These are phyloP conservation scores for Eunapius fragilis DNA, from an alignment of 37 sponge, comb jelly and placozoan genomes.

Conservation along the genomic window DNA sequence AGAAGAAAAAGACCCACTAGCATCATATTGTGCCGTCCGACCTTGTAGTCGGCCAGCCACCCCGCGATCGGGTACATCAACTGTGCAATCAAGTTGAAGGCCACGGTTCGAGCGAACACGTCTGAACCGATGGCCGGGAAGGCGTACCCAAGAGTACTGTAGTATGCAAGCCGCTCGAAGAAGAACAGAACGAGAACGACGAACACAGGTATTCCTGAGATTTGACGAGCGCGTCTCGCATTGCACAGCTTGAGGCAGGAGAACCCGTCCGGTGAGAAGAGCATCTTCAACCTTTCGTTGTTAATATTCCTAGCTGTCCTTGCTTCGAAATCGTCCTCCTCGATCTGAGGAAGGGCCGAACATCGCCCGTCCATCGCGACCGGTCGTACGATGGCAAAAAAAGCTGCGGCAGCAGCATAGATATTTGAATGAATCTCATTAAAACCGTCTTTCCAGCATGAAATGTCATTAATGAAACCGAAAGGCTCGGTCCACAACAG, in stretches of 20 bases:
- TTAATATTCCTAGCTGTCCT: neutral
- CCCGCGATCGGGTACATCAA: conserved; percentile 14
- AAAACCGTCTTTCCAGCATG: no score
- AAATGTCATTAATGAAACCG: no score
- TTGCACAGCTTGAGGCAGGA: neutral
- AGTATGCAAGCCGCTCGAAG: conserved; percentile 12
- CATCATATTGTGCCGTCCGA: conserved; percentile 4
- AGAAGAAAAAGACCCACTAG: neutral
- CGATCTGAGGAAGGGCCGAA: neutral
- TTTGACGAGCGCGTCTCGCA: neutral
- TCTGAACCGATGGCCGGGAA: neutral
- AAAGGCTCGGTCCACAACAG: no score
- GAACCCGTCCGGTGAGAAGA: neutral
- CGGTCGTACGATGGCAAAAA: no score
- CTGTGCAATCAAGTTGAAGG: neutral
- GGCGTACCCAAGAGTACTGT: neutral
- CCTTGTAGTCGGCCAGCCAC: conserved; percentile 16
- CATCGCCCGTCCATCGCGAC: no score
- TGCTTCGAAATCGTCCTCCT: neutral
- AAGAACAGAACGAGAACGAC: conserved; percentile 6
- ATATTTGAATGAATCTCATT: no score
- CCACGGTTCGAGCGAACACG: neutral
- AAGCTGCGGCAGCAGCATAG: no score
- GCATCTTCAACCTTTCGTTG: neutral
- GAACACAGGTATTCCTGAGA: neutral